These are phyloP conservation scores for Rhopalosiphum maidis DNA, from an alignment of 1,140 invertebrate species.

Conservation along the genomic window DNA sequence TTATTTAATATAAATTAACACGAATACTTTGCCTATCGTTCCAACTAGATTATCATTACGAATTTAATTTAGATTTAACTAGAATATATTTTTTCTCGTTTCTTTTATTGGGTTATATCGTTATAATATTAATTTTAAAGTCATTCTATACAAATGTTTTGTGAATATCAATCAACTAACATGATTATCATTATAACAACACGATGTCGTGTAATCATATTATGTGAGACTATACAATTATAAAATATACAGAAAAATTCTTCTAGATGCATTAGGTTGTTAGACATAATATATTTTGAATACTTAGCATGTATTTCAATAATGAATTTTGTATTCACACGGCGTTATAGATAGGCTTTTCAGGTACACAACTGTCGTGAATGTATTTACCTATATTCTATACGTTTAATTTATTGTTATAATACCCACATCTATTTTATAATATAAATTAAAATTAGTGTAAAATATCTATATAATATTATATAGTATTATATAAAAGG, in stretches of 20 bases:
- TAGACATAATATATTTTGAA: neutral
- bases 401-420: too few species aligned
- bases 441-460: neutral
- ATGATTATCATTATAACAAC: neutral
- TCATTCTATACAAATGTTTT: neutral
- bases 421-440: too few species aligned
- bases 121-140: neutral
- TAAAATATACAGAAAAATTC: neutral
- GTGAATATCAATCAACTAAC: neutral
- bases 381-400: neutral
- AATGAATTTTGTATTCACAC: neutral
- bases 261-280: neutral
- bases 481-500: neutral
- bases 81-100: accelerated
- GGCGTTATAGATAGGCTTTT: neutral
- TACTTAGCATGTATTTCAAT: neutral
- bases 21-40: neutral
- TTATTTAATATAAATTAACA: neutral
- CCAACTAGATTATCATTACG: neutral
- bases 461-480: neutral
- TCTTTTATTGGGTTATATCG: neutral
- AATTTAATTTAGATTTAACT: neutral
- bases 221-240: neutral
- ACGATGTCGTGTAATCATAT: neutral
- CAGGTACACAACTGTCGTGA: neutral